Evolutionary conservation across 2,797 vertebrate genomes (phyloP), one percentile per base, ranked within the genome.

Genomic region (Tapirus indicus): DNA sequence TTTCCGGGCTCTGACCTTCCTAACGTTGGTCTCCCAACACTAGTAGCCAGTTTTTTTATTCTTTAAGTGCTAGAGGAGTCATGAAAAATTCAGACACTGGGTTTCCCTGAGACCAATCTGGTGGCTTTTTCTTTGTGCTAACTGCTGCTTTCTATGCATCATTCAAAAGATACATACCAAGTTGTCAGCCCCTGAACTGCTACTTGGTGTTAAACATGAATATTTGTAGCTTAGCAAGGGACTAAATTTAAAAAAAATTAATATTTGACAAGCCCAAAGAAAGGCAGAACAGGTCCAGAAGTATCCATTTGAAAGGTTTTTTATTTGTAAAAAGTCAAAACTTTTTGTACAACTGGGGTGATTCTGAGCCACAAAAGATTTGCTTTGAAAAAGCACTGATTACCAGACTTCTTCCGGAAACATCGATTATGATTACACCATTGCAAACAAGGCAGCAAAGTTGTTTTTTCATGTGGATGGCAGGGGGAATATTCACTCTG

Each of bases 1-100:
- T 98, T 99, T 98, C 98, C 97, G 96, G 98, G 98, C 98, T 98
- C 98, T 98, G 99, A 99, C 99, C 99, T 99, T 99, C 99, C 98
- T 98, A 97, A 86, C 84, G 92, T 97, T 97, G 98, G 97, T 98
- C 98, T 99, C 99, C 99, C 98, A 99, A 99, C 99, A 99, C 99
- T 99, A 99, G 98, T 98, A 99, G 99, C 99, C 99, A 99, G 99
- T 99, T 99, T 99, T 99, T 96, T 99, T 99, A 99, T 99, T 99
- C 99, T 99, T 99, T 99, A 99, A 99, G 99, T 99, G 99, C 99
- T 99, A 98, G 99, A 99, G 99, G 99, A 99, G 98, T 99, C 99
- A 99, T 99, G 99, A 99, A 99, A 99, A 99, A 99, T 99, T 99
- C 99, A 99, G 99, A 98, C 98, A 99, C 97, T 98, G 98, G 99